Conservation (phyloP, 2,888 invertebrate species). For the Calliopum simillimum region DNA sequence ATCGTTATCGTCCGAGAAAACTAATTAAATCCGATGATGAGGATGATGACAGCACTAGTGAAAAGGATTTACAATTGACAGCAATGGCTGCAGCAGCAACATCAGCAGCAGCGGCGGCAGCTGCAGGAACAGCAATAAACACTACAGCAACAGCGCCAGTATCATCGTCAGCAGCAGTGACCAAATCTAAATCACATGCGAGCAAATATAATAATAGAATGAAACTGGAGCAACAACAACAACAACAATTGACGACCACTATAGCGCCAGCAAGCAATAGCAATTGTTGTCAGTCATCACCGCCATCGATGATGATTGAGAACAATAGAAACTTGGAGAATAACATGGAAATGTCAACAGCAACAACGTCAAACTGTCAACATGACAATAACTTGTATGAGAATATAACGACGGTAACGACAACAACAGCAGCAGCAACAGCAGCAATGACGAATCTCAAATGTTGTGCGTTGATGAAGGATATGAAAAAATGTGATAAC, state of each 20-base stretch:
- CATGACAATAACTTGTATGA: constrained; percentile 63
- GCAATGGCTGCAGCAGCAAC: constrained; percentile 41
- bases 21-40: constrained; percentile 67
- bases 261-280: constrained; percentile 44
- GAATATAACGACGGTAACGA: constrained; percentile 51
- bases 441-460: constrained; percentile 58
- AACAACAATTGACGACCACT: constrained; percentile 10
- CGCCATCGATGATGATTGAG: constrained; percentile 12
- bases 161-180: constrained; percentile 8
- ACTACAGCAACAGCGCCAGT: constrained; percentile 12
- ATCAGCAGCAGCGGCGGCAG: constrained; percentile 42
- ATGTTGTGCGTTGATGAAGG: constrained; percentile 45
- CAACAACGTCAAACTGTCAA: constrained; percentile 15
- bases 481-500: constrained; percentile 33
- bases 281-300: constrained; percentile 30
- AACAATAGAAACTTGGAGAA: constrained; percentile 30
- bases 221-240: constrained; percentile 51
- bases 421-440: neutral
- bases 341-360: constrained; percentile 23
- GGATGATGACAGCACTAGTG: constrained; percentile 66
- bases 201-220: constrained; percentile 53
- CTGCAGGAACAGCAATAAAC: constrained; percentile 30
- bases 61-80: constrained; percentile 50
- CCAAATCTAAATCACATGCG: constrained; percentile 44
- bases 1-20: constrained; percentile 66